Evolutionary conservation across 2,113 vertebrate genomes (phyloP).

Genomic region (Hippocampus mohnikei): DNA sequence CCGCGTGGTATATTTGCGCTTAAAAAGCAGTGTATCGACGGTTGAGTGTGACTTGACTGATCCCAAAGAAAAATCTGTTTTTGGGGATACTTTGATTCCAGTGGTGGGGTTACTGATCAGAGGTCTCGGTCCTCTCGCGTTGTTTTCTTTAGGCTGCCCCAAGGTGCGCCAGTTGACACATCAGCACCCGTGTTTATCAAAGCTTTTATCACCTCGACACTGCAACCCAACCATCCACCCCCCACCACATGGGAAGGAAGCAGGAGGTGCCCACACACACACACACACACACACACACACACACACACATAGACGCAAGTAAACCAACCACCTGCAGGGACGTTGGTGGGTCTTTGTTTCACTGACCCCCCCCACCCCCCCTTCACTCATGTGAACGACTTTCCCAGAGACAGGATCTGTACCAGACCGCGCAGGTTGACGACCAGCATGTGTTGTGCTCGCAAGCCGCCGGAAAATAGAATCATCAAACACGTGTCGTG

Average conservation of each 20-base stretch:
- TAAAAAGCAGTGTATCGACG: not conserved
- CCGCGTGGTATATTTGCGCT: too few species aligned
- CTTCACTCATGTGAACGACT: slow-evolving; percentile 54
- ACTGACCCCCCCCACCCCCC: slow-evolving; percentile 34
- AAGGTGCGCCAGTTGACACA: slow-evolving; percentile 63
- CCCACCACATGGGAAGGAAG: slow-evolving; percentile 51
- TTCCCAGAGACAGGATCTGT: slow-evolving; percentile 61
- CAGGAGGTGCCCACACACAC: slow-evolving; percentile 41
- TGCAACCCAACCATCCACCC: slow-evolving; percentile 33
- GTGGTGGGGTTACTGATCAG: slow-evolving; percentile 9
- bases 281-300: slow-evolving; percentile 6
- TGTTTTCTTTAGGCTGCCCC: slow-evolving; percentile 44
- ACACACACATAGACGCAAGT: slow-evolving; percentile 21
- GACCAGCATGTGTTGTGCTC: slow-evolving; percentile 42
- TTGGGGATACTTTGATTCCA: not conserved
- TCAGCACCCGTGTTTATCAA: slow-evolving; percentile 69
- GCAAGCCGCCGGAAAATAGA: not conserved
- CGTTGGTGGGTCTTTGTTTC: not conserved
- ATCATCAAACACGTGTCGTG: not conserved
- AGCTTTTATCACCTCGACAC: slow-evolving; percentile 64
- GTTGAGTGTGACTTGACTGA: not conserved
- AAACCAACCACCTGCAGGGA: slow-evolving; percentile 48
- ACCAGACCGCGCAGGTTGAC: slow-evolving; percentile 55
- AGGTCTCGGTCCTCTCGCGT: slow-evolving; percentile 16
- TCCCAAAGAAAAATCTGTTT: not conserved